phyloP scores from a whole-genome alignment of 2,797 vertebrate genomes.

The Sciurus carolinensis region DNA sequence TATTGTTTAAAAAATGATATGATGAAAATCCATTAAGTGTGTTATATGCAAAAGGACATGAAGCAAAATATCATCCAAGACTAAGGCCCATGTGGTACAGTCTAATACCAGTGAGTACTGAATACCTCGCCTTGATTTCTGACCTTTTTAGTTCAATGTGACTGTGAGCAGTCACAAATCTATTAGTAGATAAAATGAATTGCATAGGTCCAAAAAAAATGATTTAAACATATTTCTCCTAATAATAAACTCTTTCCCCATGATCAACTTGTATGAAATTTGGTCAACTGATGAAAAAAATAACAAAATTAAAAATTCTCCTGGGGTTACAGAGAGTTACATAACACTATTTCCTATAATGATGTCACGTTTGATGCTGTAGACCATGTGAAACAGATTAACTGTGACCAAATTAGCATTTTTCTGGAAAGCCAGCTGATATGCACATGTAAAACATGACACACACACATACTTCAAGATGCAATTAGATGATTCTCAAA shows the following conservation, averaged over 20 bases:
- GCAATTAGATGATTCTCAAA: conserved; percentile 74
- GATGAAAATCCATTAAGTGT: not conserved
- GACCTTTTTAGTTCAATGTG: not conserved
- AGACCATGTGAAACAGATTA: conserved; percentile 75
- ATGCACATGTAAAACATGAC: conserved; percentile 70
- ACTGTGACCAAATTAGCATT: conserved; percentile 81
- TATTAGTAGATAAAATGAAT: not conserved
- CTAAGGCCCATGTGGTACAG: not conserved
- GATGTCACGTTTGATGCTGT: conserved; percentile 58
- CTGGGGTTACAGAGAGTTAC: conserved; percentile 2
- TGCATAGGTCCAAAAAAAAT: not conserved
- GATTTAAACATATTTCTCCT: not conserved
- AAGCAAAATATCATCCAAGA: conserved; percentile 8
- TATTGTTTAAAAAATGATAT: not conserved
- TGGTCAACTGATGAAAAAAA: not conserved
- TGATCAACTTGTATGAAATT: not conserved
- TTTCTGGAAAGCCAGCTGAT: conserved; percentile 74
- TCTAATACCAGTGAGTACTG: not conserved
- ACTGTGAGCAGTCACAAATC: not conserved
- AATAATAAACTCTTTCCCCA: not conserved
- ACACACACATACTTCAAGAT: conserved; percentile 38
- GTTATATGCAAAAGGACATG: not conserved
- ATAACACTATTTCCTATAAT: conserved; percentile 35
- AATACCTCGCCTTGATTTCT: not conserved
- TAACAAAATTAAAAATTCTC: not conserved